Evolutionary conservation across 2,888 invertebrate genomes (phyloP).

Genomic region (Andricus curvator): DNA sequence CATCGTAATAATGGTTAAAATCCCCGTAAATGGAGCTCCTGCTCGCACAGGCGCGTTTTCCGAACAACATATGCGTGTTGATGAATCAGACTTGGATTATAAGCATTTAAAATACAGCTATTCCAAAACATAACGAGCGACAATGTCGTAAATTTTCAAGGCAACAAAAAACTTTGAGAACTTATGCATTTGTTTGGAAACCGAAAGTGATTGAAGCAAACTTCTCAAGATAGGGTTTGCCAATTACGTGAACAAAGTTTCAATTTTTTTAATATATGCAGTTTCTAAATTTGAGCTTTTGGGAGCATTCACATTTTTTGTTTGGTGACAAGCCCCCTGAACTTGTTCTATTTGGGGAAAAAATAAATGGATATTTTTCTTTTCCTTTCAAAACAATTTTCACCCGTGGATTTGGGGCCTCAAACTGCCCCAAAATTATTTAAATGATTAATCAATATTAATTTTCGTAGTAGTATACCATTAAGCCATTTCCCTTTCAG

Average conservation of each 20-base stretch:
- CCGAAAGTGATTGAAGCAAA: not conserved
- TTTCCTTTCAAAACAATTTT: too few species aligned
- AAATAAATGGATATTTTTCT: too few species aligned
- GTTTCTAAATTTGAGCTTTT: too few species aligned
- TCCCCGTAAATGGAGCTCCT: constrained; percentile 72
- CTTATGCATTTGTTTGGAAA: not conserved
- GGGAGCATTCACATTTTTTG: too few species aligned
- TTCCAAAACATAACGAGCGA: constrained; percentile 27
- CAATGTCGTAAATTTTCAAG: constrained; percentile 39
- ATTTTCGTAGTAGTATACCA: too few species aligned
- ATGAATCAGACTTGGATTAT: constrained; percentile 38
- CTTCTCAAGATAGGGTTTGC: not conserved
- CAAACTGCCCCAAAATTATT: too few species aligned
- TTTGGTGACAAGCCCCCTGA: too few species aligned
- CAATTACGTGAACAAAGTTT: not conserved
- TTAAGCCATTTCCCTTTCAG: too few species aligned
- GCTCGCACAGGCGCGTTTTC: constrained; percentile 53
- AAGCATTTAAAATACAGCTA: constrained; percentile 34
- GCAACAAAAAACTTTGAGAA: constrained; percentile 23
- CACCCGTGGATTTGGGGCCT: too few species aligned
- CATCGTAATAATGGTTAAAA: constrained; percentile 75
- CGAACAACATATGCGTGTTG: constrained; percentile 18
- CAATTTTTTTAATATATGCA: too few species aligned
- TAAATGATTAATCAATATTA: too few species aligned
- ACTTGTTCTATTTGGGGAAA: too few species aligned